Percentiles rank a stretch among this genome's conserved stretches.
These are phyloP conservation scores for Argyrosomus japonicus DNA, from an alignment of 2,113 vertebrate genomes.

Conservation along the genomic window DNA sequence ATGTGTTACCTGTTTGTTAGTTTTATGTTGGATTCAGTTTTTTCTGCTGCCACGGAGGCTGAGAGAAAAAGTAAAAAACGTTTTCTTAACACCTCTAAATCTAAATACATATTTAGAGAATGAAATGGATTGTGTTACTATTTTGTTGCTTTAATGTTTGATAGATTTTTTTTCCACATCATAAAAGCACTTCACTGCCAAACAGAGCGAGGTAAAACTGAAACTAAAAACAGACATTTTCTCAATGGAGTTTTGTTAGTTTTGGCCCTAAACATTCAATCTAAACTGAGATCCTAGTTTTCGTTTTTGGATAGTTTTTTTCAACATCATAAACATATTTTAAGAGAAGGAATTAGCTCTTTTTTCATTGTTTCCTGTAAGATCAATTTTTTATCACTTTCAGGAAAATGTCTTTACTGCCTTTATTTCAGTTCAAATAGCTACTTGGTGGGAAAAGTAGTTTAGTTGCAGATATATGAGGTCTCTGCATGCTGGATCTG, in stretches of 20 bases:
- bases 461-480: neutral
- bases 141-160: neutral
- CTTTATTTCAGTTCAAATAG: neutral
- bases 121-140: neutral
- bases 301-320: neutral
- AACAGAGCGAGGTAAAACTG: neutral
- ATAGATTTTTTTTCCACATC: neutral
- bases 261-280: neutral
- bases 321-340: neutral
- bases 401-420: neutral
- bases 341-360: neutral
- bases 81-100: neutral
- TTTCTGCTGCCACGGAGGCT: neutral
- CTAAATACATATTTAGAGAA: neutral
- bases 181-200: neutral
- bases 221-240: neutral
- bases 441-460: neutral
- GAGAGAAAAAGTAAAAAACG: too few relatives aligned
- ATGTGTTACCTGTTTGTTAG: neutral
- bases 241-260: neutral
- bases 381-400: neutral
- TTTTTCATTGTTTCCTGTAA: neutral
- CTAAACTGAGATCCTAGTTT: neutral
- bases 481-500: slow-evolving; percentile 1
- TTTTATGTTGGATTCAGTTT: neutral